Evolutionary conservation across 2,113 vertebrate species (phyloP), one percentile per base, ranked within the genome.

Genomic region (Polyodon spathula): DNA sequence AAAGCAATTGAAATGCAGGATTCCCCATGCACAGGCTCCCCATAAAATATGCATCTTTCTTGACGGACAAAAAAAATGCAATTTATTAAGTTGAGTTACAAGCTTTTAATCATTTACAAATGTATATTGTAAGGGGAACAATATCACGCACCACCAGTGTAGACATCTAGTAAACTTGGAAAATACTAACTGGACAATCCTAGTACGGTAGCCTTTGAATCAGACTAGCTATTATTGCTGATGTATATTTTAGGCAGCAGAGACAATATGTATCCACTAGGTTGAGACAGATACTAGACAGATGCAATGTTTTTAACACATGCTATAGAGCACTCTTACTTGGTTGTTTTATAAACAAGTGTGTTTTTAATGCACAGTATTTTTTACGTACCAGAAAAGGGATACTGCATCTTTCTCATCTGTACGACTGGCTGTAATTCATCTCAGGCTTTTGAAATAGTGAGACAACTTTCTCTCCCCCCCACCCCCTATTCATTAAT

Each of bases 321-420:
- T 16, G 10, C 57, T 40, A 27, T 27, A 2, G 27, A 27, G 27
- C 27, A 27, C 27, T 27, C 27, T 27, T 27, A 27, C 27, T 27
- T 27, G 5, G 9, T 37, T 59, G 14, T 6, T 56, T n/a, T 59
- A 44, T 7, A 55, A 55, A 38, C 15, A n/a, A 56, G 16, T 63
- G 59, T 39, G 66, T 57, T 62, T 15, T 50, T 3, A 27, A 27
- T 27, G 27, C 27, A 27, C 27, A 27, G 27, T 3, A 27, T 27
- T 27, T 27, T 27, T 27, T 27, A n/a, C n/a, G n/a, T 27, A 27
- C 27, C 27, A 27, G 58, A 65, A 75, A 72, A 59, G 75, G 81
- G 81, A 82, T 79, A 77, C 84, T 86, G 82, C 83, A 84, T 70
- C 76, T 78, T 67, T 56, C 54, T 11, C 53, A 27, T 67, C 58